These are phyloP conservation scores for Rhinella marina DNA, from an alignment of 2,797 vertebrate genomes.

Conservation along the genomic window DNA sequence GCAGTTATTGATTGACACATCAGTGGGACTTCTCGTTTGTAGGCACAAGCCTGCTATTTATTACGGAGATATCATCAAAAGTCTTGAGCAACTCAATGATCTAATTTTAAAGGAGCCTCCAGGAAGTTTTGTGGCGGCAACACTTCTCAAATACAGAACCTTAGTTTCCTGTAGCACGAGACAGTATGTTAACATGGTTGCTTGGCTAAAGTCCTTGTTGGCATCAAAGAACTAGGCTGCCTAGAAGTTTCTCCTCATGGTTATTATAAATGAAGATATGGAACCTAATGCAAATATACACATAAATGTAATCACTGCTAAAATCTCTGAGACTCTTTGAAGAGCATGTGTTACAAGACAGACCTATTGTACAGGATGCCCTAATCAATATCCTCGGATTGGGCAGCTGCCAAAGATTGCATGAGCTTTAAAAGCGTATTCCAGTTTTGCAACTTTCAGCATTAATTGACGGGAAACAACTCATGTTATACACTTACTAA, in stretches of 20 bases:
- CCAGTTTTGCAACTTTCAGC: no score
- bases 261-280: neutral
- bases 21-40: constrained; percentile 52
- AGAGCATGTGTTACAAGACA: no score
- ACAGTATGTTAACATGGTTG: neutral
- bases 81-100: constrained; percentile 13
- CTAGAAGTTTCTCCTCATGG: neutral
- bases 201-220: neutral
- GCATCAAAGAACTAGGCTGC: neutral
- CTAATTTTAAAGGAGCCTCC: constrained; percentile 41
- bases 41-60: constrained; percentile 47
- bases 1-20: constrained; percentile 43
- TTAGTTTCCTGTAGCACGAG: neutral
- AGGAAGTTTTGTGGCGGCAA: constrained; percentile 17
- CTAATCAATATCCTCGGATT: no score
- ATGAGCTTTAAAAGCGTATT: no score
- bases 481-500: no score
- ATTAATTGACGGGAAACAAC: no score
- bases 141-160: neutral
- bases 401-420: no score
- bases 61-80: neutral
- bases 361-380: no score
- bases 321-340: no score
- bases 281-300: no score
- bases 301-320: no score